These are phyloP conservation scores for Plectropomus leopardus DNA, from an alignment of 2,113 vertebrate genomes.

Conservation along the genomic window DNA sequence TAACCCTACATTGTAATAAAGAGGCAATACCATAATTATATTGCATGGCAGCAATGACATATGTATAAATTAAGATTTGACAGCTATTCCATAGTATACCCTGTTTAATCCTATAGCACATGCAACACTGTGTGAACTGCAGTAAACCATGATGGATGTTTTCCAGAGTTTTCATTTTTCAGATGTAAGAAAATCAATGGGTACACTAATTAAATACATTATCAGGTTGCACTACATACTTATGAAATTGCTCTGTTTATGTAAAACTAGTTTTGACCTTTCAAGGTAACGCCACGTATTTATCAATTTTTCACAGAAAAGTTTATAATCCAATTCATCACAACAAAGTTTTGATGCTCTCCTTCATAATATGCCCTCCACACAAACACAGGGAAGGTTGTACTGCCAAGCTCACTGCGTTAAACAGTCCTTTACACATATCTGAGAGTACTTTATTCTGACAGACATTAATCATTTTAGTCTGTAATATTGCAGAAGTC, in stretches of 20 bases:
- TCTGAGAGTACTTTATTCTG: slow-evolving; percentile 24
- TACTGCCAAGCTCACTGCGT: not conserved
- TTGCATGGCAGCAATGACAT: not conserved
- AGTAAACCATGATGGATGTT: not conserved
- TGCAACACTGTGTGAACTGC: not conserved
- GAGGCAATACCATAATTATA: slow-evolving; percentile 1
- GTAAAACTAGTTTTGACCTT: not conserved
- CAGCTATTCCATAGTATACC: slow-evolving; percentile 14
- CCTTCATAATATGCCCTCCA: not conserved
- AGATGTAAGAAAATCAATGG: slow-evolving; percentile 7
- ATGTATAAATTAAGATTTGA: slow-evolving; percentile 1
- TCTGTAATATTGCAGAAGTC: slow-evolving; percentile 41
- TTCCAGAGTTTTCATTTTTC: not conserved
- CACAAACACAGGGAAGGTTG: slow-evolving; percentile 10
- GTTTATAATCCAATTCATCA: not conserved
- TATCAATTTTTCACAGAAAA: not conserved
- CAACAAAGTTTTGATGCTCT: not conserved
- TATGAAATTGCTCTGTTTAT: not conserved
- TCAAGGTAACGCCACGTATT: not conserved
- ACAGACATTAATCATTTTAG: slow-evolving; percentile 53
- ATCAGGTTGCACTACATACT: not conserved
- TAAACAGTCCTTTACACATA: slow-evolving; percentile 24
- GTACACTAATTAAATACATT: not conserved
- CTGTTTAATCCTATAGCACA: slow-evolving; percentile 17
- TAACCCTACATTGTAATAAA: not conserved